These are phyloP conservation scores for Mesocentrotus franciscanus DNA, from an alignment of 53 echinoderm and acorn worm genomes.

Conservation along the genomic window DNA sequence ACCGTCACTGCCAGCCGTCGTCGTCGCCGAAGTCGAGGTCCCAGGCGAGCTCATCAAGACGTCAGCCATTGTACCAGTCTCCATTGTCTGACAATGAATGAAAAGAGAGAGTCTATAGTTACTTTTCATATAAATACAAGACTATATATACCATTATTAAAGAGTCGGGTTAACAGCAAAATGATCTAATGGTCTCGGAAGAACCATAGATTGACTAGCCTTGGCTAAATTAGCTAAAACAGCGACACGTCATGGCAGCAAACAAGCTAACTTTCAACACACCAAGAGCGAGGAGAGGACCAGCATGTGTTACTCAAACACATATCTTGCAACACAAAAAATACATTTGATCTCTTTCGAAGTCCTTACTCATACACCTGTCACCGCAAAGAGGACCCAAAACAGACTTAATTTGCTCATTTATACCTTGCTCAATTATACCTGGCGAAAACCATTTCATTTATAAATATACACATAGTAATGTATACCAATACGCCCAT, in stretches of 20 bases:
- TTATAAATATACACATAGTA: not conserved
- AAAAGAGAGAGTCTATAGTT: not conserved
- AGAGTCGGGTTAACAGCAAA: not conserved
- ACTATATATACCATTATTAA: not conserved
- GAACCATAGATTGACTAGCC: no score
- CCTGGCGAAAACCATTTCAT: not conserved
- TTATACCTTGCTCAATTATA: not conserved
- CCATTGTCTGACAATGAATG: conserved; percentile 1
- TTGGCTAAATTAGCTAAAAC: no score
- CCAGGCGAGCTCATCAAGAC: not conserved
- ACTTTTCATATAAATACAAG: not conserved
- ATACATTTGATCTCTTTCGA: no score
- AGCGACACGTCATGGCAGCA: no score
- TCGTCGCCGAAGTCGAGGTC: not conserved
- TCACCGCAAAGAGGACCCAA: no score
- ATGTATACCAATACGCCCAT: not conserved
- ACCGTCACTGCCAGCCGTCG: not conserved
- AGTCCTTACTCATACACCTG: no score
- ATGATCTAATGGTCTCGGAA: no score
- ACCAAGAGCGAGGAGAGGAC: no score
- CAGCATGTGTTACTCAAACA: no score
- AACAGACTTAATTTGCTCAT: not conserved
- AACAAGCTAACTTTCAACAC: no score
- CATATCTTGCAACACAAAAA: no score
- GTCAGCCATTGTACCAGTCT: not conserved